phyloP scores from a whole-genome alignment of 2,113 vertebrate genomes.

The Ophthalmolycus amberensis region DNA sequence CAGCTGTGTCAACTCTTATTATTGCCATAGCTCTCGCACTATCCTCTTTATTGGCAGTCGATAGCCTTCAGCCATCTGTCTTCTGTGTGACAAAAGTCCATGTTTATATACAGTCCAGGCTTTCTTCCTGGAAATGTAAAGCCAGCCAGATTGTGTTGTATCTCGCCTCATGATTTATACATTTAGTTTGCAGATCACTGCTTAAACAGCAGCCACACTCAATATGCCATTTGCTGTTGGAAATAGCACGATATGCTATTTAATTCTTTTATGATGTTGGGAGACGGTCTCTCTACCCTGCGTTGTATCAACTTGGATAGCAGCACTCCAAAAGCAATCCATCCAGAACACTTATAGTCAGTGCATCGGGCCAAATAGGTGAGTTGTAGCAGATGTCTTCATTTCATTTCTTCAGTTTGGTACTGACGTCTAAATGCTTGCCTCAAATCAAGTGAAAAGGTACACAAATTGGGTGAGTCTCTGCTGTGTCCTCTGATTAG shows the following conservation, averaged over 20 bases:
- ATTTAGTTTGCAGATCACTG: not conserved
- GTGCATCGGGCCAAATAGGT: not conserved
- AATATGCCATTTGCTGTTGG: not conserved
- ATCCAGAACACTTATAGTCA: not conserved
- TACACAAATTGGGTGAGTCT: not conserved
- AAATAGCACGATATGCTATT: not conserved
- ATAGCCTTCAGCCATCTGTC: not conserved
- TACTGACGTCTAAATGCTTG: not conserved
- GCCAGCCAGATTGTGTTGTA: not conserved
- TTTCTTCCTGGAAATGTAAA: not conserved
- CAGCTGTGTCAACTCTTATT: not conserved
- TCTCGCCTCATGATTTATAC: too few relatives aligned
- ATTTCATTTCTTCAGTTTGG: not conserved
- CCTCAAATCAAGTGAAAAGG: not conserved
- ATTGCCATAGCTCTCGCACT: not conserved
- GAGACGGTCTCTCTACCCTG: not conserved
- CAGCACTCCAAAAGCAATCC: not conserved
- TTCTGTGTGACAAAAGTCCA: not conserved
- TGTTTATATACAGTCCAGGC: not conserved
- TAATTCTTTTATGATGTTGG: not conserved
- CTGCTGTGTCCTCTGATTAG: not conserved
- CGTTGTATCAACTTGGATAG: not conserved
- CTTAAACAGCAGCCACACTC: not conserved
- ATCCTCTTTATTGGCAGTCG: not conserved
- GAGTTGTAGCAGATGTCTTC: not conserved